Conservation (phyloP, 23 tunicate genomes). For the Ciona savignyi region DNA sequence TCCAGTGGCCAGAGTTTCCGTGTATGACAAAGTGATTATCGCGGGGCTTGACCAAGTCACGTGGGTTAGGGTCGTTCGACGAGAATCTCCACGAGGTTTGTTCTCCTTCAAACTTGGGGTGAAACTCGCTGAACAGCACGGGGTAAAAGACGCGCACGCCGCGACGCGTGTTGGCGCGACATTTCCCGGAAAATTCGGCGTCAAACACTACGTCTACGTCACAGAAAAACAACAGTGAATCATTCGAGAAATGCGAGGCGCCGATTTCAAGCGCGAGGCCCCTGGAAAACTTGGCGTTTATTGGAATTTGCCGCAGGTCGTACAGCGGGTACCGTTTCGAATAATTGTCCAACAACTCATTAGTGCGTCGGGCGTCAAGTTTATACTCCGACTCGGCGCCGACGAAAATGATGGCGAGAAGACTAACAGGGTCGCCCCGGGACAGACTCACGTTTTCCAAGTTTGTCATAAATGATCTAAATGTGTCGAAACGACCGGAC, state of each 20-base stretch:
- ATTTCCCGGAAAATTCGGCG: slow-evolving; percentile 43
- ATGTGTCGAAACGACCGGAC: slow-evolving; percentile 61
- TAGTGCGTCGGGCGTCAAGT: slow-evolving; percentile 21
- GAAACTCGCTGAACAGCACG: slow-evolving; percentile 76
- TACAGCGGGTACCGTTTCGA: slow-evolving; percentile 35
- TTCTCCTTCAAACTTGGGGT: slow-evolving; percentile 24
- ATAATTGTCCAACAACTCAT: slow-evolving; percentile 20
- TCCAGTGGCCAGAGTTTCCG: slow-evolving; percentile 69
- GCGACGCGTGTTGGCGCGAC: slow-evolving; percentile 62
- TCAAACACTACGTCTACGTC: slow-evolving; percentile 96
- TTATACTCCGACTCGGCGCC: slow-evolving; percentile 12
- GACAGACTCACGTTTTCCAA: slow-evolving; percentile 54
- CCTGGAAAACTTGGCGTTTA: slow-evolving; percentile 63
- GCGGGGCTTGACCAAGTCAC: neutral
- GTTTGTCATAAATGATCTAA: slow-evolving; percentile 69
- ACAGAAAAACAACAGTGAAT: slow-evolving; percentile 89
- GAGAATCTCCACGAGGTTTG: neutral
- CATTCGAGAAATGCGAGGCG: slow-evolving; percentile 56
- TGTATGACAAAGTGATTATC: slow-evolving; percentile 38
- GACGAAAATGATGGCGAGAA: slow-evolving; percentile 53
- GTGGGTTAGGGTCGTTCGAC: neutral
- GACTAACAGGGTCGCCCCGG: slow-evolving; percentile 46
- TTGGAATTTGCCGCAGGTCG: slow-evolving; percentile 44
- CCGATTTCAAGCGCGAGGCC: slow-evolving; percentile 90
- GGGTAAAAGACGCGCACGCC: slow-evolving; percentile 85